phyloP scores from a whole-genome alignment of 1,140 invertebrate genomes.

The Charaxes varanes region DNA sequence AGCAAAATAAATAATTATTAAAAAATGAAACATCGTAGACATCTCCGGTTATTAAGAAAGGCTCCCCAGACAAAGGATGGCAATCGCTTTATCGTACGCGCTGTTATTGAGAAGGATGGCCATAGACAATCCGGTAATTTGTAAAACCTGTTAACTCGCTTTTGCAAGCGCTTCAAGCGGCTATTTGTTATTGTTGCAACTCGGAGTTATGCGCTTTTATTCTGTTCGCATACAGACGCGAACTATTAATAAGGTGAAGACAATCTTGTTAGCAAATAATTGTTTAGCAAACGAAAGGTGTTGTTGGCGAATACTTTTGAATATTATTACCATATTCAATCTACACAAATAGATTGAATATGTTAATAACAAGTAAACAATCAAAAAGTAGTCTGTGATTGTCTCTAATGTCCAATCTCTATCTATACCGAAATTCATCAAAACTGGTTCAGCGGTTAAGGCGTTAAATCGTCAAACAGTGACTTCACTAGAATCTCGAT shows the following conservation, averaged over 20 bases:
- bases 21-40: too few relatives aligned
- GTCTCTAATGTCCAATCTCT: too few relatives aligned
- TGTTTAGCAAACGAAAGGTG: not conserved
- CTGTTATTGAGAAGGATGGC: constrained; percentile 18
- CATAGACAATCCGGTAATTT: constrained; percentile 26
- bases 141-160: constrained; percentile 27
- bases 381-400: too few relatives aligned
- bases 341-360: too few relatives aligned
- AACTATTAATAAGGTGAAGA: constrained; percentile 13
- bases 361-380: too few relatives aligned
- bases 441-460: too few relatives aligned
- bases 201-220: constrained; percentile 16
- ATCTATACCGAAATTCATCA: too few relatives aligned
- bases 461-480: too few relatives aligned
- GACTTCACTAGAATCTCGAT: too few relatives aligned
- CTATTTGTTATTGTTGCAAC: constrained; percentile 27
- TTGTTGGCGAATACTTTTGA: too few relatives aligned
- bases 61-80: constrained; percentile 1
- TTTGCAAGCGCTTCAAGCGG: constrained; percentile 21
- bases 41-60: constrained; percentile 10
- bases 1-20: not conserved
- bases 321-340: too few relatives aligned
- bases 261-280: constrained; percentile 7
- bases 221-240: constrained; percentile 14
- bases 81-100: constrained; percentile 16